Evolutionary conservation across 2,888 invertebrate genomes (phyloP), one percentile per base, ranked within the genome.

Genomic region (Trachelus stipa): DNA sequence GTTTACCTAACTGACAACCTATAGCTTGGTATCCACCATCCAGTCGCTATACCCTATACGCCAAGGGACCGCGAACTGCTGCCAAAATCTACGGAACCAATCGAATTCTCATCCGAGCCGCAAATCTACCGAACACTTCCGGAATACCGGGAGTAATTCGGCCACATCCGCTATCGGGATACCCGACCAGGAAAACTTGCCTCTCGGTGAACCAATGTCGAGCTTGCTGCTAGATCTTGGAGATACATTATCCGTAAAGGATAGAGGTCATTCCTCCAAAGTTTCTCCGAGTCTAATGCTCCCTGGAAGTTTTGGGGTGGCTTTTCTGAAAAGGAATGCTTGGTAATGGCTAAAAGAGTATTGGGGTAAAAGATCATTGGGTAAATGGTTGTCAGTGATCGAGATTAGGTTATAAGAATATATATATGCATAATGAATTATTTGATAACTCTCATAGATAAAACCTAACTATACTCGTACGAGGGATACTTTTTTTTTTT

Each of bases 31-130:
- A 56, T 30, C 69, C 35, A 73, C 23, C 56, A 56, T 77, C 76
- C 75, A 75, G 75, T 56, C 56, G 9, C 56, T 56, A 56, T 23
- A 56, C 56, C 23, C 9, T 56, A 2, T 56, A 56, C 56, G 56
- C 56, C 56, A 9, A 81, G 80, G 80, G 81, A 83, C 75, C 76
- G 74, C 75, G 73, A 76, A 79, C 79, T 76, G 73, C 69, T 79
- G 40, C 35, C 75, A 77, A 78, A 76, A 80, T 79, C 75, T 37
- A 77, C 75, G 73, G 73, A 40, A 40, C 33, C 73, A 37, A 75
- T 77, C 75, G 73, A 79, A 75, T 75, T 75, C 79, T 79, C 69
- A 30, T 35, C 68, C 75, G 68, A 31, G 33, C 15, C 33, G 12
- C 71, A 34, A 71, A 71, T 71, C 71, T 31, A 71, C 71, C 33